phyloP scores from a whole-genome alignment of 2,888 invertebrate species.

The Miltochrista miniata region DNA sequence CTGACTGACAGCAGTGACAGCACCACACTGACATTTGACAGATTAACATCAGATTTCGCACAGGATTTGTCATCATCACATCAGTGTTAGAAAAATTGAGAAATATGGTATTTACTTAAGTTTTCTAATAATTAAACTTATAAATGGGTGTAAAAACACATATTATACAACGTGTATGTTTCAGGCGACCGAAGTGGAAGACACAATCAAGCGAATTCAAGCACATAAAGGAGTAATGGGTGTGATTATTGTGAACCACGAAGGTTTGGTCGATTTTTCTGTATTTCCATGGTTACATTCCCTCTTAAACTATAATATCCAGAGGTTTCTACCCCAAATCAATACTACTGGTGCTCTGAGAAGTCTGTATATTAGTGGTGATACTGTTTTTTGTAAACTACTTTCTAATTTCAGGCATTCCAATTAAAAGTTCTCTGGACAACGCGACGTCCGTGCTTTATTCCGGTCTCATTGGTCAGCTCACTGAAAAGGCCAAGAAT shows the following conservation, averaged over 20 bases:
- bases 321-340: constrained; percentile 11
- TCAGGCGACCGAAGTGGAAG: constrained; percentile 95
- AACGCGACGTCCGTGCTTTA: constrained; percentile 98
- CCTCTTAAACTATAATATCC: constrained; percentile 8
- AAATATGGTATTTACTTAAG: constrained; percentile 29
- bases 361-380: not conserved
- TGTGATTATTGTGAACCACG: constrained; percentile 97
- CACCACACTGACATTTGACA: too few relatives aligned
- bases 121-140: not conserved
- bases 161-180: constrained; percentile 36
- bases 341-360: constrained; percentile 1
- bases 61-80: not conserved
- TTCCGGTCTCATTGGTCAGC: constrained; percentile 94
- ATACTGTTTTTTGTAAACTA: not conserved
- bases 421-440: constrained; percentile 96
- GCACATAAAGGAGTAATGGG: constrained; percentile 99
- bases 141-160: not conserved
- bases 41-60: too few relatives aligned
- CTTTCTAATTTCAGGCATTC: constrained; percentile 86
- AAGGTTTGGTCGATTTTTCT: constrained; percentile 88
- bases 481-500: constrained; percentile 96
- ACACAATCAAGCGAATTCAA: constrained; percentile 98
- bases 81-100: not conserved
- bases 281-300: constrained; percentile 44
- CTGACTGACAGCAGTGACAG: too few relatives aligned